phyloP scores from a whole-genome alignment of 1,140 invertebrate genomes.

The Bathynomus jamesi region DNA sequence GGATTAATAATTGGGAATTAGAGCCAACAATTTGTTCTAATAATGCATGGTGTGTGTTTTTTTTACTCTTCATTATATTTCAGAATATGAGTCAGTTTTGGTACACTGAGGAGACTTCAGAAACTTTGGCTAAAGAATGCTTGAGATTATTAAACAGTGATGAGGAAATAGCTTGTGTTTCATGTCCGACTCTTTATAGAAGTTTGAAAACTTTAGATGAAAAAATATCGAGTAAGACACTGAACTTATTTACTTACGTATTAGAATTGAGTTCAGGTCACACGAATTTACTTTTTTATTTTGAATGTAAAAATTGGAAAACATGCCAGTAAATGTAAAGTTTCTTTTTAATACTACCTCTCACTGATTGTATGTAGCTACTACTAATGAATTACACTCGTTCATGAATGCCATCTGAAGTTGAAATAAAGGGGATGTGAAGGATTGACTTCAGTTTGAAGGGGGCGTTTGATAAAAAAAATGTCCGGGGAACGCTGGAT shows the following conservation, averaged over 20 bases:
- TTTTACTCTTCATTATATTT: constrained; percentile 19
- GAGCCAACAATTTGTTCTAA: neutral
- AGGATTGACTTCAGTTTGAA: too few species aligned
- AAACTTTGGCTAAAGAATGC: constrained; percentile 58
- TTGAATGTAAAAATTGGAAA: too few species aligned
- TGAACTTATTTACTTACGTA: neutral
- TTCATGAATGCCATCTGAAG: neutral
- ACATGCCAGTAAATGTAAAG: too few species aligned
- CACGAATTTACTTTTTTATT: neutral
- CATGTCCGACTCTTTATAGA: constrained; percentile 77
- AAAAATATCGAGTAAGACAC: neutral
- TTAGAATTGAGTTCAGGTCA: neutral
- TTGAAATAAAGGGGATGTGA: too few species aligned
- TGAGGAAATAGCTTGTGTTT: constrained; percentile 72
- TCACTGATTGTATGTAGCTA: neutral
- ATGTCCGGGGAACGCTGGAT: too few species aligned
- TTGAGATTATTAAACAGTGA: constrained; percentile 47
- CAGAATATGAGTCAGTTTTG: constrained; percentile 96
- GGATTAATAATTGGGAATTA: too few species aligned
- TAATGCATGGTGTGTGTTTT: constrained; percentile 3
- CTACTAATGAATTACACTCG: neutral
- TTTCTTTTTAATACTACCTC: too few species aligned
- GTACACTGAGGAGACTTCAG: constrained; percentile 74
- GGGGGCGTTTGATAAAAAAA: too few species aligned
- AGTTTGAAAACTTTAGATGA: constrained; percentile 43